These are phyloP conservation scores for Chymomyza caudatula DNA, from an alignment of 2,888 invertebrate genomes.

Conservation along the genomic window DNA sequence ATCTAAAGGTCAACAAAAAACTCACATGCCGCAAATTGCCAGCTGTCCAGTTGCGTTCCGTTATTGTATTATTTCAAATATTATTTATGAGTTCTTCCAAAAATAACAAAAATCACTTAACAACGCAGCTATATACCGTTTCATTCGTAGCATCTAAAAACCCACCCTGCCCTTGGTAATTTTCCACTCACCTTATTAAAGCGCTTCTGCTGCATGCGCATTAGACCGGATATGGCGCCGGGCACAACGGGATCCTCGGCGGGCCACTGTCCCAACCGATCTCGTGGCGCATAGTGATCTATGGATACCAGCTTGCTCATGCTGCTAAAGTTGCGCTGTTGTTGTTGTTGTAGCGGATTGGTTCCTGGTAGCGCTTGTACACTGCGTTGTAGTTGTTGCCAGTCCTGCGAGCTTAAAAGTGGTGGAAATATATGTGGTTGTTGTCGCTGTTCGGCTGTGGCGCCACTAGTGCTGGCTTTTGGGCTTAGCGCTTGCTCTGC, in stretches of 20 bases:
- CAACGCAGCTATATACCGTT: too few species aligned
- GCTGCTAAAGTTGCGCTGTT: slow-evolving; percentile 27
- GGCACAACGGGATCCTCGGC: slow-evolving; percentile 72
- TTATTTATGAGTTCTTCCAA: slow-evolving; percentile 21
- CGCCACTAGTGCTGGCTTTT: not conserved
- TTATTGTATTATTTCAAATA: slow-evolving; percentile 11
- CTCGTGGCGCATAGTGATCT: slow-evolving; percentile 53
- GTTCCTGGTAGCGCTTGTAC: slow-evolving; percentile 33
- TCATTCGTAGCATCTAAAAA: too few species aligned
- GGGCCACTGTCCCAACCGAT: slow-evolving; percentile 75
- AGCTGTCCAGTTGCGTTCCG: slow-evolving; percentile 31
- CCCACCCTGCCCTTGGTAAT: slow-evolving; percentile 37
- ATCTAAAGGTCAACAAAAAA: slow-evolving; percentile 57
- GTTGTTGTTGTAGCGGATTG: slow-evolving; percentile 35
- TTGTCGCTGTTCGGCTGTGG: slow-evolving; percentile 13
- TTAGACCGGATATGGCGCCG: slow-evolving; percentile 72
- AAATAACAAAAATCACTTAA: slow-evolving; percentile 28
- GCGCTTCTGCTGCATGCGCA: slow-evolving; percentile 70
- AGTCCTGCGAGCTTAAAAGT: slow-evolving; percentile 48
- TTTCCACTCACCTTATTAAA: slow-evolving; percentile 75
- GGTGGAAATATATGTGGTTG: slow-evolving; percentile 35
- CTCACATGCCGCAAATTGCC: slow-evolving; percentile 19
- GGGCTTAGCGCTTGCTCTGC: too few species aligned
- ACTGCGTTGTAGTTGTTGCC: slow-evolving; percentile 50
- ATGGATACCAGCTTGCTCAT: slow-evolving; percentile 22